Percentiles rank a stretch among this genome's conserved stretches.
Conservation (phyloP, 2,113 vertebrate species). For the Phylloscopus whistleri region DNA sequence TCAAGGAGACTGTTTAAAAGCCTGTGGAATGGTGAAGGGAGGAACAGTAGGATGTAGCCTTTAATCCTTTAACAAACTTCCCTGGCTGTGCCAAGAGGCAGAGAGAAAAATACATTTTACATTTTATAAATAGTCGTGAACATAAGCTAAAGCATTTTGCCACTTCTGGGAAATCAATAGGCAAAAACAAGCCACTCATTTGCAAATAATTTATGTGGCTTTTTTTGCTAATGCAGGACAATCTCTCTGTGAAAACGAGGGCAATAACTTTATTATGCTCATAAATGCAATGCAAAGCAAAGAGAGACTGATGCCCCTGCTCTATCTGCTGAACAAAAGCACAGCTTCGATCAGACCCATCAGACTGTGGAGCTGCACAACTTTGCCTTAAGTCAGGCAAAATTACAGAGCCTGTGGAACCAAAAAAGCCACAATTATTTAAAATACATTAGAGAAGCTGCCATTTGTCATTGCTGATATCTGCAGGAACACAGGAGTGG, state of each 20-base stretch:
- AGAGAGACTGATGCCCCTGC: slow-evolving; percentile 15
- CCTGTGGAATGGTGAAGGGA: neutral
- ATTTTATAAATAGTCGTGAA: slow-evolving; percentile 62
- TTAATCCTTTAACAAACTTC: slow-evolving; percentile 40
- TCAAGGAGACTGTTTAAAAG: neutral
- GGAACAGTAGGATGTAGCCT: neutral
- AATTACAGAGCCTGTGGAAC: neutral
- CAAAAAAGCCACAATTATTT: neutral
- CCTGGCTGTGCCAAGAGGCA: slow-evolving; percentile 3
- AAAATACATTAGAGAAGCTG: neutral
- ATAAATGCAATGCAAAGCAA: slow-evolving; percentile 66
- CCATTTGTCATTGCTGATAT: neutral
- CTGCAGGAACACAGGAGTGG: fast-evolving
- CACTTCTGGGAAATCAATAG: slow-evolving; percentile 68
- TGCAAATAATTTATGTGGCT: slow-evolving; percentile 57
- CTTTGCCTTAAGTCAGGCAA: slow-evolving; percentile 4
- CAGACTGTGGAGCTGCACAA: neutral
- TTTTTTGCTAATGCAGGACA: slow-evolving; percentile 67
- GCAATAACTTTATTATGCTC: slow-evolving; percentile 70
- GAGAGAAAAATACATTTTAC: slow-evolving; percentile 49
- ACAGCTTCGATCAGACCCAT: slow-evolving; percentile 6
- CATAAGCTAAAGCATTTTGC: slow-evolving; percentile 63
- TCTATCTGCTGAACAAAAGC: slow-evolving; percentile 13
- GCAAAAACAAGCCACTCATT: slow-evolving; percentile 54
- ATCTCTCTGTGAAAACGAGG: slow-evolving; percentile 71